Percentiles rank a stretch among this genome's conserved stretches.
Evolutionary conservation across 2,888 invertebrate genomes (phyloP).

Genomic region (Alentia gelatinosa): DNA sequence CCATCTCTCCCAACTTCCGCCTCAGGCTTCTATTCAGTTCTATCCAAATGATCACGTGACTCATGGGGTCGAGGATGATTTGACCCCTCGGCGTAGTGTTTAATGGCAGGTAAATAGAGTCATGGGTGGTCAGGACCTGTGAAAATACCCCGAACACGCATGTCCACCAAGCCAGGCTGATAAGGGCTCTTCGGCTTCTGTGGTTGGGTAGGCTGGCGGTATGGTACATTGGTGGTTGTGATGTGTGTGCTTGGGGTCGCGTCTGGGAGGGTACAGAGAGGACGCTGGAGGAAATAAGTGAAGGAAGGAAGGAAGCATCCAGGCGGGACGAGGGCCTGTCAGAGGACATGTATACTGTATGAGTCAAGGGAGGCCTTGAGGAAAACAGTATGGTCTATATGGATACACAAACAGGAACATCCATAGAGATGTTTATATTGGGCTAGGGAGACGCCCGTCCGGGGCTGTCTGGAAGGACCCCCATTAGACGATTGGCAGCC

Average conservation of each 20-base stretch:
- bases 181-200: no score
- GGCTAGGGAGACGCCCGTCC: no score
- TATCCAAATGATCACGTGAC: not conserved
- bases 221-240: no score
- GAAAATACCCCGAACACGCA: not conserved
- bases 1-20: not conserved
- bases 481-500: no score
- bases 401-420: no score
- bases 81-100: not conserved
- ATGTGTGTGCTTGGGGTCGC: no score
- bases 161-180: not conserved
- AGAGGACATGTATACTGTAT: not conserved
- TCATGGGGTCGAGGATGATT: not conserved
- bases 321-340: not conserved
- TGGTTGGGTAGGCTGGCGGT: no score
- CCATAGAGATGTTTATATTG: no score
- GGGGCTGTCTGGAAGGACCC: no score
- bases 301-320: not conserved
- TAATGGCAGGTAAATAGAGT: not conserved
- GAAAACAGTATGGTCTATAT: not conserved
- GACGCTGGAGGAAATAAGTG: not conserved
- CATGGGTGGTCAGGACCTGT: not conserved
- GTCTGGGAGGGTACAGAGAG: not conserved
- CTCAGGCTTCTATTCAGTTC: no score
- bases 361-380: not conserved